Conservation (phyloP, 2,888 invertebrate genomes). For the Apamea sordens region DNA sequence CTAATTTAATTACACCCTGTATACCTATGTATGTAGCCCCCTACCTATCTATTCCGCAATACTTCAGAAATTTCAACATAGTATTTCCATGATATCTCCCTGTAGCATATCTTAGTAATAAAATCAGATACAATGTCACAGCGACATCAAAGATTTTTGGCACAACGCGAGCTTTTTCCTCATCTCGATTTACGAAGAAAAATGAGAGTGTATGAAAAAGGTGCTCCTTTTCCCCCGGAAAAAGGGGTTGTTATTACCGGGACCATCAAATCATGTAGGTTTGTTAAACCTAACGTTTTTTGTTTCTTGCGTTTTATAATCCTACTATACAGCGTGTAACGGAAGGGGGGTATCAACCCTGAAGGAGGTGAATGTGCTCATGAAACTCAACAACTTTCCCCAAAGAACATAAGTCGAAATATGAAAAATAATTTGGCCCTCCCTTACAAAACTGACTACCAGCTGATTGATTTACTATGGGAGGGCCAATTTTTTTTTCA, state of each 20-base stretch:
- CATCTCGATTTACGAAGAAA: constrained; percentile 27
- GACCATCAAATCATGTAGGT: constrained; percentile 6
- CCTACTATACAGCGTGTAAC: no score
- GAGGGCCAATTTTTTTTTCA: no score
- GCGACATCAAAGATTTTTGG: constrained; percentile 40
- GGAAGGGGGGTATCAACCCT: no score
- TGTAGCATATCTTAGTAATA: constrained; percentile 43
- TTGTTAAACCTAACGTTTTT: neutral
- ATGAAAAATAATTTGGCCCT: no score
- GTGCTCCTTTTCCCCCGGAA: constrained; percentile 5
- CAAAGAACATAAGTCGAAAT: no score
- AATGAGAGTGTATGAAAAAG: constrained; percentile 21
- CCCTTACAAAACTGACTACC: no score
- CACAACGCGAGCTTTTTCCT: constrained; percentile 36
- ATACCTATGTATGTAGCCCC: no score
- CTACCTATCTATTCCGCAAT: neutral
- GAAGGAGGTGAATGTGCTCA: no score
- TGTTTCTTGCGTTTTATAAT: neutral
- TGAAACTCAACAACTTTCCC: no score
- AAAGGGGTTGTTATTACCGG: constrained; percentile 9
- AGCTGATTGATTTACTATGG: no score
- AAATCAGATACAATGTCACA: constrained; percentile 46
- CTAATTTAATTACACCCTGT: no score
- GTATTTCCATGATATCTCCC: constrained; percentile 21
- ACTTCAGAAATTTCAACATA: constrained; percentile 7